phyloP scores from a whole-genome alignment of 2,888 invertebrate genomes.

The Icerya purchasi region DNA sequence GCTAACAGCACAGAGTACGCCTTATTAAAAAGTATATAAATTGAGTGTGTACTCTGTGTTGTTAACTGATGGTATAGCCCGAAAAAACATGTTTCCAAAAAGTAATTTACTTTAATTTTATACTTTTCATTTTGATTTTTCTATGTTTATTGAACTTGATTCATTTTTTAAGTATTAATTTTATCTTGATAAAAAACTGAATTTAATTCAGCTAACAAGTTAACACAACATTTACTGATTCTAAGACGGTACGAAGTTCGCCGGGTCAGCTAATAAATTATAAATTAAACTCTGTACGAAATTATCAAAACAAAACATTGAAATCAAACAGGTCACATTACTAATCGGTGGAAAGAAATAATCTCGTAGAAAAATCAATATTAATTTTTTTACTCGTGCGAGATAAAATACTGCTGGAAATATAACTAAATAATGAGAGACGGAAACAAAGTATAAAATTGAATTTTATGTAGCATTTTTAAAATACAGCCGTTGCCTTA shows the following conservation, averaged over 20 bases:
- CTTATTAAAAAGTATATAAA: no score
- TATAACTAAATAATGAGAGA: background rate
- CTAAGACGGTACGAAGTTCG: constrained; percentile 24
- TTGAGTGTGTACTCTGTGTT: no score
- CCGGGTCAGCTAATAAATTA: constrained; percentile 22
- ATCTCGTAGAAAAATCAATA: background rate
- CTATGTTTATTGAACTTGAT: no score
- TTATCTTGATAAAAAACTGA: no score
- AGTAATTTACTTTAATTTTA: no score
- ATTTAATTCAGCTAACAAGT: no score
- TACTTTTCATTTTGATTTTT: no score
- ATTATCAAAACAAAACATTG: constrained; percentile 1
- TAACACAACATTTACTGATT: no score
- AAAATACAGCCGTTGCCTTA: background rate
- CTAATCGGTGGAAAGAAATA: background rate
- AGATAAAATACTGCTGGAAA: background rate
- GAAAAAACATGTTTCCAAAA: no score
- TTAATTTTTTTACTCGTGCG: background rate
- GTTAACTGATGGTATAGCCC: no score
- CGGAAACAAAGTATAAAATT: background rate
- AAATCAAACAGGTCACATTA: background rate
- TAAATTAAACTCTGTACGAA: constrained; percentile 22
- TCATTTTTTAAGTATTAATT: no score
- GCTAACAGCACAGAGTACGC: no score
- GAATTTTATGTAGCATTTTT: background rate